Evolutionary conservation across 2,888 invertebrate genomes (phyloP), one percentile per base, ranked within the genome.

Genomic region (Cremastinae sp.): DNA sequence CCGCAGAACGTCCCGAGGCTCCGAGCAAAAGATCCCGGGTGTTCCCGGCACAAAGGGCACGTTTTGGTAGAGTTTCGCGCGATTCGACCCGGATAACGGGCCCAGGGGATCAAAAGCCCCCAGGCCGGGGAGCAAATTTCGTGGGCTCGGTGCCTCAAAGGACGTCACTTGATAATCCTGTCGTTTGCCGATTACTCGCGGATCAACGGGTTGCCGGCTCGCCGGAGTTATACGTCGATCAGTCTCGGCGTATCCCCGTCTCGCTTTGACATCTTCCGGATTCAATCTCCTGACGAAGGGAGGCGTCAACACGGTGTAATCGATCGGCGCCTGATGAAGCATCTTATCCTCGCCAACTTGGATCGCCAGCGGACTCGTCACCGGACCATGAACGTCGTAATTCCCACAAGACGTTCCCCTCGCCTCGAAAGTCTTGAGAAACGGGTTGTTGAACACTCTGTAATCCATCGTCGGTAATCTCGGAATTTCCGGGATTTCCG

Each of bases 91-190:
- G 8, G 77, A 80, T 49, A 84, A 71, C 62, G 79, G 79, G 12
- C 83, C 78, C 2, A 85, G n/a, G 0, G 83, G 49, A 4, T 82
- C 81, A 0, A 86, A 87, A 0, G 84, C 77, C 0, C 79, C 80
- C 9, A 86, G 53, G 0, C 84, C 79, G 1, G 86, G 83, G 12
- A 85, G 78, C 7, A 89, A 66, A 0, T 85, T 87, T n/a, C 83
- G 84, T 0, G 89, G 89, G 81, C 85, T 87, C 0, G 89, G 89
- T 10, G 81, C 84, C 66, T 90, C 89, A 78, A 89, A 90, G 0
- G 89, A 89, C 0, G 89, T 90, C n/a, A 87, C 86, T 62, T 89
- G 87, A 56, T 86, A 85, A 34, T 87, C 85, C 5, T 82, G 84
- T 1, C 70, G 72, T 8, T 38, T 70, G 4, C 64, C 45, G 58